Conservation (phyloP, 2,113 vertebrate species). For the Arenaria interpres region DNA sequence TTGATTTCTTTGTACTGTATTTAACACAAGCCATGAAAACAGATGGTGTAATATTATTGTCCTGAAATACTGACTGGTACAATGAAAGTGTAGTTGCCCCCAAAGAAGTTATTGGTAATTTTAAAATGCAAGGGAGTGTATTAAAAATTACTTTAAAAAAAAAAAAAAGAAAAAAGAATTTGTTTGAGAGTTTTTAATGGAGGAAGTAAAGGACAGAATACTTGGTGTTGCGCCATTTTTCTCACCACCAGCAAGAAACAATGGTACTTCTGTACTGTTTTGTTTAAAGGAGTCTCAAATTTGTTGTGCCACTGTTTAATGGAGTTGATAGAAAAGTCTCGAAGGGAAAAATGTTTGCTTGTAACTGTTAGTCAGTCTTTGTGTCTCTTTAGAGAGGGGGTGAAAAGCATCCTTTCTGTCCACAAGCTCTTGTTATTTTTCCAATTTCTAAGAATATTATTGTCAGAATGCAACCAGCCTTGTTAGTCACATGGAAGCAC, state of each 20-base stretch:
- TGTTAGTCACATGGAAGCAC: neutral
- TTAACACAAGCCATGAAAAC: constrained; percentile 51
- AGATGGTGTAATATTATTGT: constrained; percentile 34
- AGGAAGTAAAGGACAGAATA: neutral
- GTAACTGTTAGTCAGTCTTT: neutral
- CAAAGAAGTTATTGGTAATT: constrained; percentile 28
- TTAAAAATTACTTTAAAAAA: constrained; percentile 66
- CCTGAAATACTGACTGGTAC: constrained; percentile 17
- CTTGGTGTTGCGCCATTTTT: neutral
- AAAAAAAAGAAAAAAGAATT: constrained; percentile 11
- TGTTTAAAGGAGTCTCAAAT: neutral
- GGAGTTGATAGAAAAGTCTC: neutral
- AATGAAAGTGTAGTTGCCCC: constrained; percentile 35
- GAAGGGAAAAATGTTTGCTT: neutral
- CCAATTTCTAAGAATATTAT: neutral
- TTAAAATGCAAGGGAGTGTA: constrained; percentile 61
- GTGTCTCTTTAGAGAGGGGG: neutral
- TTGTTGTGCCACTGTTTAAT: neutral
- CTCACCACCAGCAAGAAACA: neutral
- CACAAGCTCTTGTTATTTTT: neutral
- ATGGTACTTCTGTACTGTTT: neutral
- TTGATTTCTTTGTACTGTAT: constrained; percentile 48
- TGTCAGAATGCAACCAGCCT: neutral
- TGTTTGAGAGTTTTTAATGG: constrained; percentile 27
- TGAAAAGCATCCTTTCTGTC: neutral